Conservation (phyloP, 2,888 invertebrate species). For the Tetranychus piercei region DNA sequence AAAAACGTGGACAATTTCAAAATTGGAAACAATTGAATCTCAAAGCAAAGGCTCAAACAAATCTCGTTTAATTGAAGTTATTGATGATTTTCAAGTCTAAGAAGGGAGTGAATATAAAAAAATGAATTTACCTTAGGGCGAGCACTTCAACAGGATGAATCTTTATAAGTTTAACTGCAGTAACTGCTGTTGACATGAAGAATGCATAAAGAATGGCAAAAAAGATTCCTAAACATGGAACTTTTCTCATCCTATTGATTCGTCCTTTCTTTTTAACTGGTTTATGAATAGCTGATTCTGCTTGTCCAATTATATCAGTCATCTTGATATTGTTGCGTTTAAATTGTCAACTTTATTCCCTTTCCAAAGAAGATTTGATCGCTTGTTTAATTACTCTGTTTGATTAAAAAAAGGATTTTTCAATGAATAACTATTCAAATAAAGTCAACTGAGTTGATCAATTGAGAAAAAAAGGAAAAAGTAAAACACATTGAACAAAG, state of each 20-base stretch:
- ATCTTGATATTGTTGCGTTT: neutral
- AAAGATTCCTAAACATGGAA: constrained; percentile 14
- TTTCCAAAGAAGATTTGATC: too few relatives aligned
- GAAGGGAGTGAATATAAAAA: neutral
- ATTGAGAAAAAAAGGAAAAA: too few relatives aligned
- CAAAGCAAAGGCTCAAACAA: too few relatives aligned
- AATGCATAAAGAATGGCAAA: constrained; percentile 12
- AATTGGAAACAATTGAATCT: too few relatives aligned
- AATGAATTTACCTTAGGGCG: neutral
- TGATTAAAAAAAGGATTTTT: neutral
- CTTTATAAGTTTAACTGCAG: constrained; percentile 4
- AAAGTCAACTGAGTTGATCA: too few relatives aligned
- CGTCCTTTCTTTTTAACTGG: constrained; percentile 6
- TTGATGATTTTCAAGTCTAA: neutral
- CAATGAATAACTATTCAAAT: too few relatives aligned
- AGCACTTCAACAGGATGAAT: constrained; percentile 11
- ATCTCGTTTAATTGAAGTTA: neutral
- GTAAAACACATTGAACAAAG: too few relatives aligned
- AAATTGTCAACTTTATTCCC: neutral
- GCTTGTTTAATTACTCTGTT: neutral
- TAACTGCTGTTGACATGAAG: constrained; percentile 11
- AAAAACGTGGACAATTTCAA: too few relatives aligned
- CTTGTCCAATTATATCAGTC: neutral
- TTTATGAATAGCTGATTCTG: neutral
- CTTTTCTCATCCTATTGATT: constrained; percentile 12